phyloP scores from a whole-genome alignment of 2,113 vertebrate species.

The Formicarius rufipectus region DNA sequence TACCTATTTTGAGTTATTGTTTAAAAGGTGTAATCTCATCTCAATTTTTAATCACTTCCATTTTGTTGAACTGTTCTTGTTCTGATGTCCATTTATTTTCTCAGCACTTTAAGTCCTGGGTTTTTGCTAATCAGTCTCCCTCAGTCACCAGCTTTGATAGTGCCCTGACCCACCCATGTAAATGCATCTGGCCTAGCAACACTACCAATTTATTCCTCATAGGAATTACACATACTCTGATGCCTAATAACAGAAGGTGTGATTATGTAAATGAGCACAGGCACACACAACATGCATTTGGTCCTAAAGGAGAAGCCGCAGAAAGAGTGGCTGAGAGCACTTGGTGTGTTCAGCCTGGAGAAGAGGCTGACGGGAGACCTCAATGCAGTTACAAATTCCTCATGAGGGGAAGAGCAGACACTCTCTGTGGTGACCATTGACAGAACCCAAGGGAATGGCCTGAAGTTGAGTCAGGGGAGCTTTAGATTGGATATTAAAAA shows the following conservation, averaged over 20 bases:
- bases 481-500: rapidly evolving
- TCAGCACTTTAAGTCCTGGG: not conserved
- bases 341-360: not conserved
- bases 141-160: not conserved
- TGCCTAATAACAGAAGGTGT: not conserved
- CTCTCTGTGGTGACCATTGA: not conserved
- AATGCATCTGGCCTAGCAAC: not conserved
- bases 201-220: not conserved
- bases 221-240: not conserved
- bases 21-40: not conserved
- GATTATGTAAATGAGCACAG: not conserved
- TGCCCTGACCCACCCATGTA: not conserved
- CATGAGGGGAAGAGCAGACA: not conserved
- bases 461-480: not conserved
- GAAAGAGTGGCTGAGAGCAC: not conserved
- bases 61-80: not conserved
- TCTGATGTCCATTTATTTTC: not conserved
- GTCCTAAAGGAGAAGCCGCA: not conserved
- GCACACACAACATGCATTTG: not conserved
- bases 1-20: not conserved
- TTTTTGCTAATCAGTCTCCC: not conserved
- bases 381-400: not conserved
- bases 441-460: rapidly evolving
- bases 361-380: not conserved
- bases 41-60: not conserved